Percentiles rank a stretch among this genome's conserved stretches.
Evolutionary conservation across 1,140 invertebrate species (phyloP).

Genomic region (Venustaconcha ellipsiformis): DNA sequence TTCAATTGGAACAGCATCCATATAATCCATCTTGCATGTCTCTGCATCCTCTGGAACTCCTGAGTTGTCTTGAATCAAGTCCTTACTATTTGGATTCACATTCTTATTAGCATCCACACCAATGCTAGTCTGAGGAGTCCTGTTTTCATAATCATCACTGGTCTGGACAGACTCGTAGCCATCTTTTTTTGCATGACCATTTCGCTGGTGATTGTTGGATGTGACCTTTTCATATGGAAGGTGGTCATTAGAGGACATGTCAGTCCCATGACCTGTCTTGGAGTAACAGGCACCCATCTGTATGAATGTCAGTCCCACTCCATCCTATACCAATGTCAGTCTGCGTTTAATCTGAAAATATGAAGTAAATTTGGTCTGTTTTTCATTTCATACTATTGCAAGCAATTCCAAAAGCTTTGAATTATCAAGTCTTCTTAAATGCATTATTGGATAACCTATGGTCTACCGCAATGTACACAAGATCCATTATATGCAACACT

Average conservation of each 20-base stretch:
- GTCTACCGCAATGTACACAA: too few species aligned
- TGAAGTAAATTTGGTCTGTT: too few species aligned
- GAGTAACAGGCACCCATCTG: slow-evolving; percentile 52
- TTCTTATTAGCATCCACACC: slow-evolving; percentile 30
- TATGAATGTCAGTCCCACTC: too few species aligned
- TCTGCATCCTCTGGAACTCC: slow-evolving; percentile 16
- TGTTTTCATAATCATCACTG: slow-evolving; percentile 7
- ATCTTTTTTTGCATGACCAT: slow-evolving; percentile 31
- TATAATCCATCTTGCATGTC: slow-evolving; percentile 23
- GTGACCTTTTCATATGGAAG: slow-evolving; percentile 17
- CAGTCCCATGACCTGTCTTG: slow-evolving; percentile 42
- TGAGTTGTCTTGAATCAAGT: slow-evolving; percentile 6
- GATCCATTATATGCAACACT: too few species aligned
- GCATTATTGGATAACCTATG: too few species aligned
- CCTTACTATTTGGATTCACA: slow-evolving; percentile 23
- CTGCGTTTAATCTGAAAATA: too few species aligned
- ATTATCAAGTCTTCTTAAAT: too few species aligned
- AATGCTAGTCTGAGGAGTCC: slow-evolving; percentile 3
- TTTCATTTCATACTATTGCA: too few species aligned
- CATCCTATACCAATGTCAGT: too few species aligned
- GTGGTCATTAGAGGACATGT: slow-evolving; percentile 25
- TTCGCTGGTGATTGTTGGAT: slow-evolving; percentile 26
- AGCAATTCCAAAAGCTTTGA: too few species aligned
- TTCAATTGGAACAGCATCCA: slow-evolving; percentile 17
- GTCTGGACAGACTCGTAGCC: slow-evolving; percentile 29